Base-by-base conservation (phyloP, 2,888 invertebrate genomes). In the Chaetogeoica ovagalla region DNA sequence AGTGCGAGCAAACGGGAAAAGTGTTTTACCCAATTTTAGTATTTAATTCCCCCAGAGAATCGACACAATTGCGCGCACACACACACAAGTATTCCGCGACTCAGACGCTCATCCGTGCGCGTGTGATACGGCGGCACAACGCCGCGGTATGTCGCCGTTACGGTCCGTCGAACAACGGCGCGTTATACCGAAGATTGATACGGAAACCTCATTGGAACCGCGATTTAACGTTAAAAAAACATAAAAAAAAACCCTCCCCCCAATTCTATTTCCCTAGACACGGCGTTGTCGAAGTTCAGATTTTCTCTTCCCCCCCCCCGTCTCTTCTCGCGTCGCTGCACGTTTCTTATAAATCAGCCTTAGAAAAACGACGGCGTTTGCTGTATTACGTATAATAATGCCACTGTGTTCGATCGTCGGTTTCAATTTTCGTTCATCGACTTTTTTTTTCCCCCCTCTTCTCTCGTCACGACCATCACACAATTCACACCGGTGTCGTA, bases 21-120 rank as follows among this genome's bases (percentile, higher is more conserved):
- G 63, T 63, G 62, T 79, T 71, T 79, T 82, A 71, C 79, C 82
- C 82, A 79, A 82, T 82, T 82, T 82, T 82, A 79, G 79, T 66
- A 48, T 79, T 81, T 82, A 82, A 82, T 82, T 82, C 82, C 82
- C 82, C 82, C 63, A 71, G 82, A 82, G 82, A 82, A 69, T 71
- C 63, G 21, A 77, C 77, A 62, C 77, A 52, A 77, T 77, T 62
- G 77, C 62, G n/a, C n/a, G n/a, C n/a, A n/a, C n/a, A n/a, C n/a
- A n/a, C n/a, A 60, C 60, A 60, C 60, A 30, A 76, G 59, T 68
- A 37, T 62, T n/a, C 62, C 19, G n/a, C 19, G n/a, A 21, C 17
- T 37, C n/a, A 39, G 48, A 43, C 43, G 70, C 48, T 39, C 19
- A 11, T 11, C 62, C 55, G 37, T 39, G 65, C 30, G 30, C 4